Conservation (phyloP, 2,113 vertebrate species). For the Accipiter cooperii region DNA sequence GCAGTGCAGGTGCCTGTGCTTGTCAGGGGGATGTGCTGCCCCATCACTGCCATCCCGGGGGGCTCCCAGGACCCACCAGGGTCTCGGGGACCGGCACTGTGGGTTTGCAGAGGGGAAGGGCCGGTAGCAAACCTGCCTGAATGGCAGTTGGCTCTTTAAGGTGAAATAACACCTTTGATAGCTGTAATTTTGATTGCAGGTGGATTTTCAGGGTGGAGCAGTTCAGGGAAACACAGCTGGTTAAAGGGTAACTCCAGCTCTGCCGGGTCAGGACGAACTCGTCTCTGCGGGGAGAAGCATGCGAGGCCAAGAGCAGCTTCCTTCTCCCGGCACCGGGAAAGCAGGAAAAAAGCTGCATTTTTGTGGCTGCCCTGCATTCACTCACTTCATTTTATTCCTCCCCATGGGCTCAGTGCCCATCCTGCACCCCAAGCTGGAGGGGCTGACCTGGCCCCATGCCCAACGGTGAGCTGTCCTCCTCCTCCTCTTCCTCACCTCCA, state of each 20-base stretch:
- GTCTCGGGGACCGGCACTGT: background rate
- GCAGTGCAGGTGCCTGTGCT: background rate
- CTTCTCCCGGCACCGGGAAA: background rate
- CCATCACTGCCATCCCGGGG: background rate
- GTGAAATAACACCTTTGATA: background rate
- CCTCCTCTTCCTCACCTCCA: background rate
- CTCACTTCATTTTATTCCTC: background rate
- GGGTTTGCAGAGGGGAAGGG: background rate
- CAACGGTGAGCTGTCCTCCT: background rate
- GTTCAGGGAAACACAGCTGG: background rate
- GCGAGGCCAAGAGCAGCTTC: background rate
- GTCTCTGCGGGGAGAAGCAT: background rate
- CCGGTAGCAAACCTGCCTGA: background rate
- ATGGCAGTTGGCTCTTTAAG: background rate
- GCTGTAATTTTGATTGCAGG: constrained; percentile 16
- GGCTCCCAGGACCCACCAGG: fast-evolving
- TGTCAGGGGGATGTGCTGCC: background rate
- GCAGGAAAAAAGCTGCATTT: background rate
- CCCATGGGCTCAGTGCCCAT: background rate
- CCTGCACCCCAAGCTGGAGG: background rate
- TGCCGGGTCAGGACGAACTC: background rate
- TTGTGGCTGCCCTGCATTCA: background rate
- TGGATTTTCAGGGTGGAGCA: constrained; percentile 53
- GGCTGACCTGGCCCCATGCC: background rate
- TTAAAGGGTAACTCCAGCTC: constrained; percentile 45